Evolutionary conservation across 2,888 invertebrate species (phyloP).

Genomic region (Athalia rosae): DNA sequence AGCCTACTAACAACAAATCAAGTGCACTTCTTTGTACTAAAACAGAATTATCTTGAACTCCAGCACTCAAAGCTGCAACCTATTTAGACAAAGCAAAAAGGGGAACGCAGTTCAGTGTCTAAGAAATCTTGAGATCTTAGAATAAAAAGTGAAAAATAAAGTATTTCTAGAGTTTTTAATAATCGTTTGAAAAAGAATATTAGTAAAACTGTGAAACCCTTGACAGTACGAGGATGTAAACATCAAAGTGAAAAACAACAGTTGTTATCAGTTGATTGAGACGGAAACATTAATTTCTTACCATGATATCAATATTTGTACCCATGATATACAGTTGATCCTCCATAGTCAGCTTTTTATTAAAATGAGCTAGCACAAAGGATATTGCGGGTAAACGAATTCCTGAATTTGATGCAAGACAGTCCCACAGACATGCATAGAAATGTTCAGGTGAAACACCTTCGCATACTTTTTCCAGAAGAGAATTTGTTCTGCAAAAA

Average conservation of each 20-base stretch:
- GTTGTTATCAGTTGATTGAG: background rate
- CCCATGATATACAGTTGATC: constrained; percentile 90
- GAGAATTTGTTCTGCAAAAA: constrained; percentile 76
- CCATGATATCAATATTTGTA: constrained; percentile 88
- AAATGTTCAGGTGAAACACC: constrained; percentile 87
- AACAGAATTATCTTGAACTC: constrained; percentile 86
- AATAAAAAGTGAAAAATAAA: constrained; percentile 28
- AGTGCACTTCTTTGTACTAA: constrained; percentile 90
- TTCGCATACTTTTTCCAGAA: constrained; percentile 83
- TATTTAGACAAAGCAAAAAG: constrained; percentile 62
- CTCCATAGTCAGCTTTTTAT: constrained; percentile 85
- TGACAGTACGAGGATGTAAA: background rate
- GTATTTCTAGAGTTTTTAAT: constrained; percentile 38
- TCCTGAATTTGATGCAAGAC: constrained; percentile 86
- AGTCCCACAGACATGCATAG: constrained; percentile 92
- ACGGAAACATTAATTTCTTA: constrained; percentile 65
- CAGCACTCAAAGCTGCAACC: constrained; percentile 86
- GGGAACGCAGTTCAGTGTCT: background rate
- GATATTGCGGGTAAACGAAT: constrained; percentile 89
- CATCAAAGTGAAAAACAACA: constrained; percentile 6
- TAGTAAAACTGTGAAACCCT: constrained; percentile 1
- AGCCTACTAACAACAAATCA: constrained; percentile 87
- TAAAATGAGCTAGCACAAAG: constrained; percentile 87
- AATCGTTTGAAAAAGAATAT: constrained; percentile 5
- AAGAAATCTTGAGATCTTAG: background rate